phyloP scores from a whole-genome alignment of 2,888 invertebrate species.

The Drosophila fungiperda region DNA sequence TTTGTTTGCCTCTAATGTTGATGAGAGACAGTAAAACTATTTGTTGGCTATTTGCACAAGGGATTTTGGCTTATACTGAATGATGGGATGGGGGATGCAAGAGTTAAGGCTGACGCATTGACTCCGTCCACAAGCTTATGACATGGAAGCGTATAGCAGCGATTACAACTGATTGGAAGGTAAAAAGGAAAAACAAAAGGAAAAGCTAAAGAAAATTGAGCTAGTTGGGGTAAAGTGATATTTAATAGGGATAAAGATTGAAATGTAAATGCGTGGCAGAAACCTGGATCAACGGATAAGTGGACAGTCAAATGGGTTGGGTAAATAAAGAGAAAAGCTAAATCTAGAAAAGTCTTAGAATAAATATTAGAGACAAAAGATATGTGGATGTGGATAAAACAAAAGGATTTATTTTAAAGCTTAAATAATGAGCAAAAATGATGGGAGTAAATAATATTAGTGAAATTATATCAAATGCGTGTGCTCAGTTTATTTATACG shows the following conservation, averaged over 20 bases:
- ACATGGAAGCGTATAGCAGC: constrained; percentile 22
- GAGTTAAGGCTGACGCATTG: constrained; percentile 25
- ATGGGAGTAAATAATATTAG: background rate
- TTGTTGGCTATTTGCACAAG: constrained; percentile 56
- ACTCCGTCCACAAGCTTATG: constrained; percentile 25
- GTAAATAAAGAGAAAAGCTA: background rate
- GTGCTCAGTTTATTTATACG: background rate
- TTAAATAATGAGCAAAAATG: background rate
- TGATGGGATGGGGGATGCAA: background rate
- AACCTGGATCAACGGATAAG: constrained; percentile 11
- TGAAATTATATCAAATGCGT: background rate
- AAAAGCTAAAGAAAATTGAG: constrained; percentile 6
- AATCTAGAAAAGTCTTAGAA: background rate
- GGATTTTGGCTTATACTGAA: constrained; percentile 39
- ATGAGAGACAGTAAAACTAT: constrained; percentile 52
- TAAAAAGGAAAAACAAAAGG: background rate
- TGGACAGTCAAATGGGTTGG: background rate
- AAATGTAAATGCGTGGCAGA: constrained; percentile 10
- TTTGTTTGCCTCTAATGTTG: constrained; percentile 39
- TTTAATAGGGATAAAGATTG: constrained; percentile 24
- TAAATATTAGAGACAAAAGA: background rate
- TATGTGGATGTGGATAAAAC: background rate
- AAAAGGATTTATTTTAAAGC: background rate
- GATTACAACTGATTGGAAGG: constrained; percentile 47
- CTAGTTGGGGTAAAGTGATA: constrained; percentile 25